Conservation (phyloP, 2,797 vertebrate species). For the Cuniculus paca region DNA sequence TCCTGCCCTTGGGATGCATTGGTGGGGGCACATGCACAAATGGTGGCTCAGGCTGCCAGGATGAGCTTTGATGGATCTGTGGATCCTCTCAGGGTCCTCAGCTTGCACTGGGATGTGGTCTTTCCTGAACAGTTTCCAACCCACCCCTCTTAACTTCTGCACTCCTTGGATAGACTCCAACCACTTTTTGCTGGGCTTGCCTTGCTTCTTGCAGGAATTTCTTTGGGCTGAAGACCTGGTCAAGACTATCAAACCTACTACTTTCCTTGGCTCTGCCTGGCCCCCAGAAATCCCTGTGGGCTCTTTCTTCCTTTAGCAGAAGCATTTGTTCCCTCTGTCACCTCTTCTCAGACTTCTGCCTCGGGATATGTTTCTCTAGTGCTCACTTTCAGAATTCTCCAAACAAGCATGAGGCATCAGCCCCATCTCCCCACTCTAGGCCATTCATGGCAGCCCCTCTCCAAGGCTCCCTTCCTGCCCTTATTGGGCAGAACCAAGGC, state of each 20-base stretch:
- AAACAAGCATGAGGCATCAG: neutral
- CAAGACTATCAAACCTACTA: neutral
- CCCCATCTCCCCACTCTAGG: accelerated
- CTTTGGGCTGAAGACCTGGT: neutral
- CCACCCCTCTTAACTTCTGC: neutral
- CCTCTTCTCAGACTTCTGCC: neutral
- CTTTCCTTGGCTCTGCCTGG: neutral
- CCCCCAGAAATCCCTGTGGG: accelerated
- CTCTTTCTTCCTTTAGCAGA: neutral
- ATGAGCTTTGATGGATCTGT: neutral
- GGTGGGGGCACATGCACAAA: neutral
- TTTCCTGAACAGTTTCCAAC: neutral
- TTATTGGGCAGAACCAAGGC: neutral
- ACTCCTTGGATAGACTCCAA: neutral
- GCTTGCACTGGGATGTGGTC: neutral
- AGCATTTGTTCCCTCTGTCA: neutral
- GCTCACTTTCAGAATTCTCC: neutral
- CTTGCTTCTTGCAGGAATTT: neutral
- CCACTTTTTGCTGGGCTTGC: neutral
- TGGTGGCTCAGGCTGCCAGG: neutral
- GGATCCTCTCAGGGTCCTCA: neutral
- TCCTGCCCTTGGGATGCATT: neutral
- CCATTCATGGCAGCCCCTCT: neutral
- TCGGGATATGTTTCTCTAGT: neutral
- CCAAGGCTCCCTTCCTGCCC: neutral